A percentile compares a stretch with the other conserved stretches of the same genome.
Evolutionary conservation across 1,140 invertebrate species (phyloP).

Genomic region (Trypoxylus dichotomus): DNA sequence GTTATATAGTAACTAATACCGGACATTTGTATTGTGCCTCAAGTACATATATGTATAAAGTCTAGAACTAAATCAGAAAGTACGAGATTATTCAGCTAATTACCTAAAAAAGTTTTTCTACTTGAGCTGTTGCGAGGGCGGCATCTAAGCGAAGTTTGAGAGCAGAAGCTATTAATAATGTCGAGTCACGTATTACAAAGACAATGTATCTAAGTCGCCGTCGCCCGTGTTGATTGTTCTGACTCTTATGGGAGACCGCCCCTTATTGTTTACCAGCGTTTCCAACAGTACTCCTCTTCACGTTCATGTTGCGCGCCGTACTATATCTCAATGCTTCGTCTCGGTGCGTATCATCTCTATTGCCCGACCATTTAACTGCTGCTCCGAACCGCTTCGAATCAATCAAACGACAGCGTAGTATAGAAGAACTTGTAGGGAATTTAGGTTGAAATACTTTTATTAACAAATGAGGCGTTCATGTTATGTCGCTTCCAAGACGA

Average conservation of each 20-base stretch:
- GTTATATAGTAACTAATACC: no score
- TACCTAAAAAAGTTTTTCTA: background rate
- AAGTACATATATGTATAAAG: no score
- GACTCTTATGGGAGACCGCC: background rate
- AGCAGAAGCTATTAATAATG: conserved; percentile 6
- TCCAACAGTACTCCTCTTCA: background rate
- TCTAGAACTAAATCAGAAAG: no score
- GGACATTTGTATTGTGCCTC: no score
- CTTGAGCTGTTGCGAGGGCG: background rate
- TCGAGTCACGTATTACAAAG: conserved; percentile 5
- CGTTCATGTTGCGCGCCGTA: background rate
- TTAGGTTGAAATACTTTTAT: conserved; percentile 12
- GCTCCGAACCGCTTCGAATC: background rate
- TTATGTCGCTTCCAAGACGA: conserved; percentile 10
- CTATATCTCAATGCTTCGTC: background rate
- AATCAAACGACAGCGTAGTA: background rate
- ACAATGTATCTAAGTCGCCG: conserved; percentile 15
- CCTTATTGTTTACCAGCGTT: background rate
- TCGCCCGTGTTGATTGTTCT: conserved; percentile 1
- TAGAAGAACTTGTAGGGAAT: conserved; percentile 14
- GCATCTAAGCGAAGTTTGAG: background rate
- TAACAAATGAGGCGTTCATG: conserved; percentile 21
- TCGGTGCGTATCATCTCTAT: background rate
- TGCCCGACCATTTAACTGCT: background rate
- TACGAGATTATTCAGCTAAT: background rate